These are phyloP conservation scores for Ciconia boyciana DNA, from an alignment of 2,113 vertebrate genomes.

Conservation along the genomic window DNA sequence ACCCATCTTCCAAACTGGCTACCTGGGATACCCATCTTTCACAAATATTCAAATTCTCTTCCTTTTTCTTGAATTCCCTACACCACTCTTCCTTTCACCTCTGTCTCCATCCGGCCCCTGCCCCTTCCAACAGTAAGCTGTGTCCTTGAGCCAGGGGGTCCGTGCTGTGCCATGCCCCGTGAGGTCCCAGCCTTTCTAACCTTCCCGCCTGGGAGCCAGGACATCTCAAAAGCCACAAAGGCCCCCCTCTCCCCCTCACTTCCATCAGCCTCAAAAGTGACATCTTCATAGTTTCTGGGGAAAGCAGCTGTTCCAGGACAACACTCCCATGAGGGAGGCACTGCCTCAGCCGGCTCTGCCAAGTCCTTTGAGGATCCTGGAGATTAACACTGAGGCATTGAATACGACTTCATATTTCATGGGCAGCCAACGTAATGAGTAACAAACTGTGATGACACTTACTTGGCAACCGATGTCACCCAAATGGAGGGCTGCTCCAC, in stretches of 20 bases:
- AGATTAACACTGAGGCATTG: constrained; percentile 10
- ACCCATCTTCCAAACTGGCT: neutral
- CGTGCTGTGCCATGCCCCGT: accelerated
- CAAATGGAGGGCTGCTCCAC: neutral
- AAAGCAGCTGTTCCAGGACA: constrained; percentile 19
- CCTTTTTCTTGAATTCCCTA: neutral
- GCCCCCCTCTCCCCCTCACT: neutral
- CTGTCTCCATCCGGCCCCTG: neutral
- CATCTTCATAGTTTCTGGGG: neutral
- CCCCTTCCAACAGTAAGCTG: neutral
- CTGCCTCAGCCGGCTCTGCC: neutral
- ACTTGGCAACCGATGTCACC: neutral
- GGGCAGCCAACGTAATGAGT: neutral
- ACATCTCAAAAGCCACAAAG: neutral
- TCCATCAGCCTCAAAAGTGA: neutral
- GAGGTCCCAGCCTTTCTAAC: neutral
- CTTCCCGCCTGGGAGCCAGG: neutral
- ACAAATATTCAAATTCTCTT: neutral
- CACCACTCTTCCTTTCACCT: neutral
- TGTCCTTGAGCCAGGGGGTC: neutral
- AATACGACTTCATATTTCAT: neutral
- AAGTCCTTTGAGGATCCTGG: neutral
- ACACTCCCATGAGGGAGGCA: neutral
- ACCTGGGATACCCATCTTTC: neutral
- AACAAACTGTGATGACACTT: neutral